Percentiles rank a stretch among this genome's conserved stretches.
Evolutionary conservation across 2,797 vertebrate genomes (phyloP).

Genomic region (Phaenicophaeus curvirostris): DNA sequence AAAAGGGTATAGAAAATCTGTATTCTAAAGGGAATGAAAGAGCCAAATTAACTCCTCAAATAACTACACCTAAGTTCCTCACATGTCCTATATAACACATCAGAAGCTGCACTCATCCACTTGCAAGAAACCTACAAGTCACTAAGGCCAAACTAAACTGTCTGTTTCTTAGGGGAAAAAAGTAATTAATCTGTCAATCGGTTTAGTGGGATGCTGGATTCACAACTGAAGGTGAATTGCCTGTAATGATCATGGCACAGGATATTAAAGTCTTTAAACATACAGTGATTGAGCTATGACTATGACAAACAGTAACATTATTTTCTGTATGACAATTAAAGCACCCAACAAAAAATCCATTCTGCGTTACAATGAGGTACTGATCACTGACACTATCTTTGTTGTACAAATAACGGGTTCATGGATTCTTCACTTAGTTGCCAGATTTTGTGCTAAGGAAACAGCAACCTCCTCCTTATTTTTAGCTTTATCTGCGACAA

Average conservation of each 20-base stretch:
- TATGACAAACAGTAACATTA: conserved; percentile 37
- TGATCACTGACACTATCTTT: background rate
- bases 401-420: background rate
- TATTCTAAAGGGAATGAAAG: conserved; percentile 65
- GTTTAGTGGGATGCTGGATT: conserved; percentile 48
- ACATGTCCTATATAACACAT: conserved; percentile 29
- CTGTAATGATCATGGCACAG: conserved; percentile 30
- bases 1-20: conserved; percentile 68
- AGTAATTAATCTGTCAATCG: conserved; percentile 66
- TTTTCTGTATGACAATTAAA: conserved; percentile 46
- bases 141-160: conserved; percentile 52
- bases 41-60: conserved; percentile 60
- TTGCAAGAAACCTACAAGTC: conserved; percentile 49
- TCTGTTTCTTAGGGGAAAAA: conserved; percentile 36
- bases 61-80: conserved; percentile 47
- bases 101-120: conserved; percentile 43
- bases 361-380: background rate
- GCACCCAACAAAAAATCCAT: background rate
- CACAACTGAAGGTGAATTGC: conserved; percentile 55
- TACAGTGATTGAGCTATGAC: conserved; percentile 33
- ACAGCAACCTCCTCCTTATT: conserved; percentile 1
- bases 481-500: conserved; percentile 8
- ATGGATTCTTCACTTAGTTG: conserved; percentile 27
- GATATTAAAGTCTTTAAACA: conserved; percentile 53
- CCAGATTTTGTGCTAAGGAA: conserved; percentile 40